Conservation (phyloP, 2,797 vertebrate genomes). For the Enteromius mattozi region DNA sequence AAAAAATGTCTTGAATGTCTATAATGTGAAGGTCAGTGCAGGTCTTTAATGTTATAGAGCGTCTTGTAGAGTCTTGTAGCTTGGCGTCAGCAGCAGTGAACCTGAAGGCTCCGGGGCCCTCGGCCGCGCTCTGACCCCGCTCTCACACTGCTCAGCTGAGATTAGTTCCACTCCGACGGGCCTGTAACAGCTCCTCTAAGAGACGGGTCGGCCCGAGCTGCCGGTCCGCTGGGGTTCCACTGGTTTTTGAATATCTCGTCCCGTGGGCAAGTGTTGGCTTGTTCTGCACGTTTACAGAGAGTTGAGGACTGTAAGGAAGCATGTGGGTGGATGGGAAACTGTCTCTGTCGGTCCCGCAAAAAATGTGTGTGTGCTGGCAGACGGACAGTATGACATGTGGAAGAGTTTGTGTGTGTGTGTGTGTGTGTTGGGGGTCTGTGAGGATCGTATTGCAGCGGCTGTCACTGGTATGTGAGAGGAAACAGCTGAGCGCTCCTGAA, state of each 20-base stretch:
- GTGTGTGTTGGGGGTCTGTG: conserved; percentile 24
- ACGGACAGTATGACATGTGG: conserved; percentile 7
- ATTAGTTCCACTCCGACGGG: conserved; percentile 38
- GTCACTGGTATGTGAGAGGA: conserved; percentile 47
- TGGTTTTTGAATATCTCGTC: conserved; percentile 10
- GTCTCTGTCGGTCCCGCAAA: conserved; percentile 37
- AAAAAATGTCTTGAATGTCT: neutral
- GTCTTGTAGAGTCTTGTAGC: neutral
- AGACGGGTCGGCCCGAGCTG: conserved; percentile 3
- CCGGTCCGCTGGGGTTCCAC: neutral
- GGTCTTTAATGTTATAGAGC: conserved; percentile 11
- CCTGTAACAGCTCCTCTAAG: conserved; percentile 31
- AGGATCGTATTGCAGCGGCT: conserved; percentile 55
- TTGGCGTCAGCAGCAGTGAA: neutral
- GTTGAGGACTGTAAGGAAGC: neutral
- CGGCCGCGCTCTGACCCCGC: conserved; percentile 20
- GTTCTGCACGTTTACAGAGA: conserved; percentile 16
- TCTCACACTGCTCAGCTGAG: conserved; percentile 26
- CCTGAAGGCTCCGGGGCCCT: neutral
- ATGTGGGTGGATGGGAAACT: conserved; percentile 19
- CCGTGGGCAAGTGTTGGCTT: conserved; percentile 40
- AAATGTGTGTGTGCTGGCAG: conserved; percentile 23
- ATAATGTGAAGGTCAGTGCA: neutral
- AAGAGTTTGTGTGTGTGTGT: conserved; percentile 40
- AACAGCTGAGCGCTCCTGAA: conserved; percentile 45